Conservation (phyloP, 2,113 vertebrate species). For the Otolemur garnettii region DNA sequence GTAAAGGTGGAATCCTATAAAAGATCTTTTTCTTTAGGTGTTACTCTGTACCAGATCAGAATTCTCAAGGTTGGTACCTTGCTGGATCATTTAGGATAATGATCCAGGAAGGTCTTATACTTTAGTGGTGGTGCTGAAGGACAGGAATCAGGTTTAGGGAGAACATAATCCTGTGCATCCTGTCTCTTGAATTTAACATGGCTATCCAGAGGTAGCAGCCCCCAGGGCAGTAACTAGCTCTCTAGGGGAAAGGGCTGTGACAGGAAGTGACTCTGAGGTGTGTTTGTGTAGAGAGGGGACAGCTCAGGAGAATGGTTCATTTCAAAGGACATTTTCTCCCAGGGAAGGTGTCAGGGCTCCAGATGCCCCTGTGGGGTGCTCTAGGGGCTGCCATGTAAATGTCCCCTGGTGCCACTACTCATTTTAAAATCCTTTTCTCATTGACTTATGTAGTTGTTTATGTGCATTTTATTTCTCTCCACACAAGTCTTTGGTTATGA, state of each 20-base stretch:
- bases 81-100: not conserved
- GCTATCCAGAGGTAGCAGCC: not conserved
- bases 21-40: not conserved
- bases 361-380: not conserved
- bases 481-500: not conserved
- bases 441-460: not conserved
- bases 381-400: not conserved
- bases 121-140: not conserved
- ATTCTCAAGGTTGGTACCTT: not conserved
- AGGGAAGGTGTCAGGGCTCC: not conserved
- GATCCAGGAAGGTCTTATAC: not conserved
- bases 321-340: not conserved
- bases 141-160: not conserved
- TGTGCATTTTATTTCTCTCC: conserved; percentile 19
- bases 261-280: not conserved
- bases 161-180: not conserved
- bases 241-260: not conserved
- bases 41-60: not conserved
- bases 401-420: not conserved
- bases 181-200: not conserved
- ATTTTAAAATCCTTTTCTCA: not conserved
- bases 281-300: not conserved
- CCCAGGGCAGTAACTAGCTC: not conserved
- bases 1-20: not conserved
- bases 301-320: not conserved